Base-by-base conservation (phyloP, 2,113 vertebrate species). In the Taurulus bubalis region DNA sequence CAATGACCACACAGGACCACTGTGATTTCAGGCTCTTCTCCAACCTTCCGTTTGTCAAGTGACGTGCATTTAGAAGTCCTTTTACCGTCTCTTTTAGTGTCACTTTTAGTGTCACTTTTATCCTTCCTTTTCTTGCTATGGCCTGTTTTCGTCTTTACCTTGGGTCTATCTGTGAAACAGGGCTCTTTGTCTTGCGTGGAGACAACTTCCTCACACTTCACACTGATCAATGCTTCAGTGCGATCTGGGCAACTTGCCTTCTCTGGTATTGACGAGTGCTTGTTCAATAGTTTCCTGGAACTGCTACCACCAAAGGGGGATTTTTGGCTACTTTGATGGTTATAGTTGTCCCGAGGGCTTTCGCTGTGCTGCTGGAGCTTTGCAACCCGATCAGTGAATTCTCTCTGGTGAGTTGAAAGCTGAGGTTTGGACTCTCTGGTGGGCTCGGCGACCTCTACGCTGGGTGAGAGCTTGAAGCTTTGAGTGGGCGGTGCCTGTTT, bases 71-170 rank as follows among this genome's bases (percentile, higher is more conserved):
- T 91, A 0, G 66, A 81, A 9, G 77, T 53, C 86, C 88, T 96
- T 74, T 82, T 86, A 10, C 0, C 2, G 32, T 95, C 93, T 64
- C 79, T 87, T 87, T 90, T 91, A 7, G n/a, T 2, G 30, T 32
- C 30, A n/a, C n/a, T n/a, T n/a, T n/a, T n/a, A n/a, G 88, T 62
- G 6, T 36, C 69, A 2, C 59, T 28, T 42, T 58, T n/a, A 6
- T 51, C 75, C 47, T 87, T 82, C 22, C n/a, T 83, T 56, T 89
- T 82, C 18, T 95, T 94, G 0, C 75, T 58, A 1, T 80, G 91
- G 38, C 87, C 92, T 2, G 66, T 84, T 95, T 97, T 95, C 79
- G 91, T 96, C 93, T 97, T 98, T 9, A 95, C 95, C 85, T 96
- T 97, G 2, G 92, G 95, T 83, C 94, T 95, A 42, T 96, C 95